Conservation (phyloP, 2,113 vertebrate species). For the Seriola rivoliana region DNA sequence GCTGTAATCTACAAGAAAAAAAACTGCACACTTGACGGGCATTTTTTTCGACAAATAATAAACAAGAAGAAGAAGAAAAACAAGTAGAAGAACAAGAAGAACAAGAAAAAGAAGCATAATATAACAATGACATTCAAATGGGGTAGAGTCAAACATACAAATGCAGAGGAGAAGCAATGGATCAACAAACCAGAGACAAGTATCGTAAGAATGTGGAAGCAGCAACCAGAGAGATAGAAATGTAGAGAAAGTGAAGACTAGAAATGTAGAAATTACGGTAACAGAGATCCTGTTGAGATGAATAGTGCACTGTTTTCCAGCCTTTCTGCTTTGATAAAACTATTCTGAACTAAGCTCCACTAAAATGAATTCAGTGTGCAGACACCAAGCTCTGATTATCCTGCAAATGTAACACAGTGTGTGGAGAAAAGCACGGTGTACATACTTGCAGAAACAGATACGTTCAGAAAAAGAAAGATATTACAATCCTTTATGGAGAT, state of each 20-base stretch:
- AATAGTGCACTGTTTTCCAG: slow-evolving; percentile 57
- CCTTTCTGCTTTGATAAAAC: slow-evolving; percentile 55
- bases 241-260: background rate
- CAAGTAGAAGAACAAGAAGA: background rate
- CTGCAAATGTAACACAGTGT: slow-evolving; percentile 7
- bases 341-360: slow-evolving; percentile 45
- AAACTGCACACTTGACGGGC: rapidly evolving
- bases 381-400: slow-evolving; percentile 41
- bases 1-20: background rate
- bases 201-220: background rate
- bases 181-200: background rate
- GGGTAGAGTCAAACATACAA: background rate
- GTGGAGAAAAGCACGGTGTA: slow-evolving; percentile 1
- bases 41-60: background rate
- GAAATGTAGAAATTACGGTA: slow-evolving; percentile 18
- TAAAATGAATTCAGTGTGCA: slow-evolving; percentile 48
- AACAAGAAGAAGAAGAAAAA: background rate
- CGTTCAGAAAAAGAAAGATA: slow-evolving; percentile 1
- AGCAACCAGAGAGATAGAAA: background rate
- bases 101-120: background rate
- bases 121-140: background rate
- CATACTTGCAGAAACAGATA: background rate
- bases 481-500: background rate
- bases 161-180: background rate
- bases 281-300: slow-evolving; percentile 50